Percentiles rank a stretch among this genome's conserved stretches.
Conservation (phyloP, 1,140 invertebrate genomes). For the Bombus huntii region DNA sequence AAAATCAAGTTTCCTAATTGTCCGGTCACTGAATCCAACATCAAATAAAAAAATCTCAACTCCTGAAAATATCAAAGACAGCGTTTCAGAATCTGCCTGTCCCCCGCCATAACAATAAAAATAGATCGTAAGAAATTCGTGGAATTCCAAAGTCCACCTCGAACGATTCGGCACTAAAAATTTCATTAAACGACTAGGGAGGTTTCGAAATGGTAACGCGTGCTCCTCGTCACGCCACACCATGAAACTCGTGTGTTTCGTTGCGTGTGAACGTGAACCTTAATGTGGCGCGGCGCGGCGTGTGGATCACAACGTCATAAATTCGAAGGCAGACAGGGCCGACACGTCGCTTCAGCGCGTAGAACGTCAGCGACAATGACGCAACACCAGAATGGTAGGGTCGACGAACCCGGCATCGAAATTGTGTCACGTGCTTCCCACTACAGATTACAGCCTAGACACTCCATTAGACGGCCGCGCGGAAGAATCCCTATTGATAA, state of each 20-base stretch:
- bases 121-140: slow-evolving; percentile 7
- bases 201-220: no score
- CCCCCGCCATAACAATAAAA: slow-evolving; percentile 24
- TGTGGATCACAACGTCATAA: slow-evolving; percentile 38
- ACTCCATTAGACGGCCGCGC: slow-evolving; percentile 48
- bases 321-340: slow-evolving; percentile 35
- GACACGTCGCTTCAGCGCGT: slow-evolving; percentile 37
- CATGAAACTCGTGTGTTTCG: no score
- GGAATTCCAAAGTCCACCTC: not conserved
- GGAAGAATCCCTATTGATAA: slow-evolving; percentile 56
- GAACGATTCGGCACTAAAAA: not conserved
- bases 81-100: not conserved
- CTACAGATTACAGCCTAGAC: slow-evolving; percentile 56
- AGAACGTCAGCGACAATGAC: slow-evolving; percentile 55
- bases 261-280: slow-evolving; percentile 17
- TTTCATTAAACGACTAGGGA: not conserved
- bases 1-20: not conserved
- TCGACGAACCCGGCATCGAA: slow-evolving; percentile 61
- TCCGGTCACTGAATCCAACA: no score
- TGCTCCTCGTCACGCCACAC: no score
- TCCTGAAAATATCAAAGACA: not conserved
- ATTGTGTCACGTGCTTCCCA: slow-evolving; percentile 59
- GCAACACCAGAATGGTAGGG: slow-evolving; percentile 33
- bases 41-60: not conserved
- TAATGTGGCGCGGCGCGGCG: not conserved